phyloP scores from a whole-genome alignment of 2,888 invertebrate species.

The Spisula solida region DNA sequence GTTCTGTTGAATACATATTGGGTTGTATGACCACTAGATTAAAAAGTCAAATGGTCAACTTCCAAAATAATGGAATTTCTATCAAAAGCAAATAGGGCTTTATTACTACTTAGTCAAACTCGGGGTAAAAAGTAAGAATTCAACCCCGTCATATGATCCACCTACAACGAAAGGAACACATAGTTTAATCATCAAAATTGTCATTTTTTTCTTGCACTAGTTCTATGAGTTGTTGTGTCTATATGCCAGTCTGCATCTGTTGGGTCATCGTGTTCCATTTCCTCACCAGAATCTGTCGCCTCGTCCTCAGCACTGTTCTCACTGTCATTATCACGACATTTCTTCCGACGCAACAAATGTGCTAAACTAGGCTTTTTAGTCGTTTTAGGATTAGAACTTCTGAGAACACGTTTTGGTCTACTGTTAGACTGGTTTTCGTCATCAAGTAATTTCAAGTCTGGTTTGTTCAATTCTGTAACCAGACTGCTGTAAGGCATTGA shows the following conservation, averaged over 20 bases:
- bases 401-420: not conserved
- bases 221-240: not conserved
- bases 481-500: not conserved
- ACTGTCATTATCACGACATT: not conserved
- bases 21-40: too few species aligned
- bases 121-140: too few species aligned
- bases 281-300: not conserved
- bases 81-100: too few species aligned
- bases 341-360: not conserved
- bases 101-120: too few species aligned
- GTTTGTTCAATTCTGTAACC: not conserved
- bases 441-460: not conserved
- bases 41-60: too few species aligned
- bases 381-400: not conserved
- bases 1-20: too few species aligned
- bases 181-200: too few species aligned
- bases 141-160: too few species aligned
- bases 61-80: too few species aligned
- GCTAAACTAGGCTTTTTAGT: not conserved
- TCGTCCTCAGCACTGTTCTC: not conserved
- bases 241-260: conserved; percentile 5
- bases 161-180: too few species aligned
- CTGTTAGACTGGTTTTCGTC: not conserved
- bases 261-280: not conserved
- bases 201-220: not conserved